Evolutionary conservation across 2,888 invertebrate genomes (phyloP), one percentile per base, ranked within the genome.

Genomic region (Drosophila borborema): DNA sequence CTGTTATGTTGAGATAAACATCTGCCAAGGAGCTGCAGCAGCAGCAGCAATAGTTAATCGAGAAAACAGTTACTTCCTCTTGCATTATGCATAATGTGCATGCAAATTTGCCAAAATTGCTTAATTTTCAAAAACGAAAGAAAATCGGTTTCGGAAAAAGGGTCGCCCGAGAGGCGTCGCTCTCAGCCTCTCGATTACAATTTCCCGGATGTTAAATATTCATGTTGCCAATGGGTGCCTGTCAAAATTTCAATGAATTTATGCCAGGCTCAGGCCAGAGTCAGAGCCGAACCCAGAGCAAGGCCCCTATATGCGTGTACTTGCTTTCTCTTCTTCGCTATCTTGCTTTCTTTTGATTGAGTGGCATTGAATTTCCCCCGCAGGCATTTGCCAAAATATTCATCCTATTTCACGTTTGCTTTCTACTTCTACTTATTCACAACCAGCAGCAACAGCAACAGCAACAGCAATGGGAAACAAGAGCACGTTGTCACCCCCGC

Each of bases 161-260:
- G 66, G 59, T 72, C 51, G 54, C 36, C 18, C 18, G 43, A 53
- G 46, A 55, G 48, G 56, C 63, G 54, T 60, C 41, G 18, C 49
- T 49, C 28, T 1, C 51, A 56, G 60, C 65, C 66, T 81, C 89
- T 81, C 68, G 74, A 81, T 86, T 86, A 80, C 85, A 81, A 89
- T 89, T 89, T 90, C 85, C 90, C 82, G 90, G 86, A 89, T 90
- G 91, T 90, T 85, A 77, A 80, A 86, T 79, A 55, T 54, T 75
- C 67, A 82, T 80, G 74, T 75, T 72, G 40, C 53, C 59, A 53
- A 61, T 80, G 71, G 68, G 74, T 64, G 76, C 81, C 79, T 84
- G 86, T 88, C 89, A 88, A 74, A 77, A 81, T 79, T 80, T 74
- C 84, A 83, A 84, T 89, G 90, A 81, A 89, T 89, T 86, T 89